These are phyloP conservation scores for Bettongia penicillata DNA, from an alignment of 2,113 vertebrate genomes.

Conservation along the genomic window DNA sequence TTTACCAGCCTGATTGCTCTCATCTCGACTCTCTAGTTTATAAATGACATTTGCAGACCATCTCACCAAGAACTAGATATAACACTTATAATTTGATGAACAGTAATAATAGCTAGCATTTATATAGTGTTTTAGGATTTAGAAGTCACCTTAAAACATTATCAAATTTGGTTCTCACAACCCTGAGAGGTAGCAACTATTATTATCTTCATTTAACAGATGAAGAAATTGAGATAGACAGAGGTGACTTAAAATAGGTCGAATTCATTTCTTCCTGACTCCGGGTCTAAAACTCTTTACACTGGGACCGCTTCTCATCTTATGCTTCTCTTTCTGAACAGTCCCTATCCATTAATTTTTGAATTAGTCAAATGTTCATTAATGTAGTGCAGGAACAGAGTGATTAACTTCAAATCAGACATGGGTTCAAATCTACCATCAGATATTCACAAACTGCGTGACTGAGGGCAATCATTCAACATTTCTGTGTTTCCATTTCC, in stretches of 20 bases:
- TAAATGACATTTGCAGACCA: too few species aligned
- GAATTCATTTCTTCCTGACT: not conserved
- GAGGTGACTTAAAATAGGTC: not conserved
- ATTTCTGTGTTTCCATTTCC: not conserved
- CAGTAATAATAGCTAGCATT: not conserved
- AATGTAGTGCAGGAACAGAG: not conserved
- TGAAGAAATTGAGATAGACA: not conserved
- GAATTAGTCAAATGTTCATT: not conserved
- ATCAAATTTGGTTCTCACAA: not conserved
- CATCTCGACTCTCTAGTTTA: not conserved
- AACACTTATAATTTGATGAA: not conserved
- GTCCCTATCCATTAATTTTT: not conserved
- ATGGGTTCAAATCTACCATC: not conserved
- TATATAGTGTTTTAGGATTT: not conserved
- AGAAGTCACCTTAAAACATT: not conserved
- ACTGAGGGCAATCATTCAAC: not conserved
- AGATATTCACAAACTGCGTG: not conserved
- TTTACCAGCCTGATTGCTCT: not conserved
- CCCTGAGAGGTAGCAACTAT: not conserved
- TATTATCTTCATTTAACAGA: not conserved
- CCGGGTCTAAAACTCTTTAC: not conserved
- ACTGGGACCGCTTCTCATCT: not conserved
- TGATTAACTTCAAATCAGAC: not conserved
- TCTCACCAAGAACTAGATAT: not conserved
- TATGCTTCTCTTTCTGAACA: not conserved